phyloP scores from a whole-genome alignment of 2,888 invertebrate genomes.

The Polydrusus pterygomalis region DNA sequence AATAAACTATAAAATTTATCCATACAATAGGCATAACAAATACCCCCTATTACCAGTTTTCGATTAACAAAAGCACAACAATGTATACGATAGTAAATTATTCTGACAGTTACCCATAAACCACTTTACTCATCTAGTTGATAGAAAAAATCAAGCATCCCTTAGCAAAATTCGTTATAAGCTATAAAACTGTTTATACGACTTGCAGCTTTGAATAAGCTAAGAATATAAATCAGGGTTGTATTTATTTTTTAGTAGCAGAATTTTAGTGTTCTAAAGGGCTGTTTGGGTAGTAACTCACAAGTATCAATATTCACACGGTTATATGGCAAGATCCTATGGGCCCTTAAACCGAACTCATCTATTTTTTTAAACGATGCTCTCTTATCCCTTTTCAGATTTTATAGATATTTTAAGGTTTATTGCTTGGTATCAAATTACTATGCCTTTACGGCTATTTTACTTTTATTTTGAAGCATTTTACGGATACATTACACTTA shows the following conservation, averaged over 20 bases:
- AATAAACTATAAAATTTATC: conserved; percentile 45
- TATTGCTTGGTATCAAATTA: conserved; percentile 50
- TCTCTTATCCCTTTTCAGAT: conserved; percentile 52
- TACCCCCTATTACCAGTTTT: conserved; percentile 41
- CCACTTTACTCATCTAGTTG: conserved; percentile 55
- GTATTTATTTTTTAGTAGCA: conserved; percentile 63
- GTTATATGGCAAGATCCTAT: conserved; percentile 48
- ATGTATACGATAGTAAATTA: conserved; percentile 47
- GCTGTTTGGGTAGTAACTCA: conserved; percentile 55
- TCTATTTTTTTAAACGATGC: conserved; percentile 53
- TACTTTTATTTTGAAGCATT: conserved; percentile 44
- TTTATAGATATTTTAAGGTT: conserved; percentile 55
- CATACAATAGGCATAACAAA: conserved; percentile 45
- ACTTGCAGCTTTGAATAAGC: conserved; percentile 65
- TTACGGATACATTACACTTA: conserved; percentile 15
- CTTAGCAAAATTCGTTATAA: conserved; percentile 67
- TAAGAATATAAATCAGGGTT: conserved; percentile 54
- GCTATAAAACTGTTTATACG: conserved; percentile 66
- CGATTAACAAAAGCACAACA: conserved; percentile 35
- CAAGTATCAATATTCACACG: conserved; percentile 57
- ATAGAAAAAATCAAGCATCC: conserved; percentile 62
- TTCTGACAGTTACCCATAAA: conserved; percentile 56
- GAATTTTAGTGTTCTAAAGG: conserved; percentile 67
- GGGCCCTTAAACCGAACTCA: conserved; percentile 44
- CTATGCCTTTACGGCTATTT: conserved; percentile 46